Evolutionary conservation across 2,888 invertebrate species (phyloP), one percentile per base, ranked within the genome.

Genomic region (Spilosoma lubricipeda): DNA sequence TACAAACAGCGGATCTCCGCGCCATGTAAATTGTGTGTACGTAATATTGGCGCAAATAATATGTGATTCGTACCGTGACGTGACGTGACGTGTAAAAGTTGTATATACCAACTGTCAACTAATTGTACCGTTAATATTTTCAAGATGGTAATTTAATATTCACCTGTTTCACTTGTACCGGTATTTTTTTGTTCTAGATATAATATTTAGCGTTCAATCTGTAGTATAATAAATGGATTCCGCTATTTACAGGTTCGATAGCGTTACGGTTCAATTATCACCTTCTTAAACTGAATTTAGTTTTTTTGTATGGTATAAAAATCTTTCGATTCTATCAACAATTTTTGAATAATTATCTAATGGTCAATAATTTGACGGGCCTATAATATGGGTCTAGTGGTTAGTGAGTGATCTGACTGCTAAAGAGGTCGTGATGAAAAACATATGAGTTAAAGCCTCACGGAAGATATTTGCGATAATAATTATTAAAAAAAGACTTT

Each of bases 21-120:
- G 33, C 67, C 56, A 63, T 39, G 72, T 75, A 75, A 84, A 81
- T 86, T 27, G 18, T 88, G 86, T 90, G 81, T 86, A 80, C 78
- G 79, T 86, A 86, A 84, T 85, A 87, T 88, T 87, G 87, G 86
- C 84, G 81, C 84, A 73, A 56, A 39, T 52, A 67, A 52, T 56
- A 66, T 52, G 77, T 52, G 77, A 82, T 81, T 85, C 87, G 88
- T 83, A 84, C 85, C 88, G 90, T 90, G 88, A 90, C 88, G 81
- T 90, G 88, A 90, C 88, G 81, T 81, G 81, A 86, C 81, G 48
- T 63, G 11, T 42, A 52, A 36, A 63, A 70, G 68, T 71, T 65
- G 68, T 85, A 77, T 79, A 85, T 78, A 77, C 77, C 87, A 89
- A 84, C 87, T 88, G 87, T 82, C 86, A 85, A 86, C 75, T 72